Percentiles rank a stretch among this genome's conserved stretches.
phyloP scores from a whole-genome alignment of 2,113 vertebrate genomes.

The Gambusia affinis region DNA sequence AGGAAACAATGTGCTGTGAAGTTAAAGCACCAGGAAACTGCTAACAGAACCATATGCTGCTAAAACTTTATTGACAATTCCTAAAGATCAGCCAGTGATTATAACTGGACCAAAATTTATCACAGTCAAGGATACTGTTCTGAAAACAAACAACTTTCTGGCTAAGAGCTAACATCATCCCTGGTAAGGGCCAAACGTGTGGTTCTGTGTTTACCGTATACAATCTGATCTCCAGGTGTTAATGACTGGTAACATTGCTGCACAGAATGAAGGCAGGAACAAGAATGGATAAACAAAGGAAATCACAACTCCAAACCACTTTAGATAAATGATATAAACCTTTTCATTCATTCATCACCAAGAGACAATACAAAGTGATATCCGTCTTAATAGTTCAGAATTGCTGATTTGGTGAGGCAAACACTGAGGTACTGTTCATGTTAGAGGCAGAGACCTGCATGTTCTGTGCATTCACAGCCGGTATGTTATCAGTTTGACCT shows the following conservation, averaged over 20 bases:
- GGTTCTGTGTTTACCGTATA: constrained; percentile 7
- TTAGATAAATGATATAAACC: background rate
- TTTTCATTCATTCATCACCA: background rate
- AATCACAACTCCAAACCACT: background rate
- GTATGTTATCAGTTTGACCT: constrained; percentile 77
- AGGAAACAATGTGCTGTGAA: constrained; percentile 3
- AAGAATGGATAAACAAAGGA: background rate
- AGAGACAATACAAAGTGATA: background rate
- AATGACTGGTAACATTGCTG: background rate
- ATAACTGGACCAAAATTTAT: constrained; percentile 18
- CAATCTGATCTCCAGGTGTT: constrained; percentile 6
- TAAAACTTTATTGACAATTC: constrained; percentile 49
- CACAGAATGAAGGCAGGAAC: constrained; percentile 15
- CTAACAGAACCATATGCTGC: constrained; percentile 52
- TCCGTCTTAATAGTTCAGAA: background rate
- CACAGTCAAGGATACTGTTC: background rate
- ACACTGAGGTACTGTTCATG: background rate
- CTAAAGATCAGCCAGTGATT: constrained; percentile 35
- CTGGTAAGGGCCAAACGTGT: background rate
- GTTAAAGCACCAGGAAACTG: constrained; percentile 11
- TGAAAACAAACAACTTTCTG: constrained; percentile 55
- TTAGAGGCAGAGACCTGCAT: constrained; percentile 5
- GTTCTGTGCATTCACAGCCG: constrained; percentile 48
- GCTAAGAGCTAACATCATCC: background rate
- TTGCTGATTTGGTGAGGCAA: background rate